Conservation (phyloP, 2,888 invertebrate species). For the Limnephilus rhombicus region DNA sequence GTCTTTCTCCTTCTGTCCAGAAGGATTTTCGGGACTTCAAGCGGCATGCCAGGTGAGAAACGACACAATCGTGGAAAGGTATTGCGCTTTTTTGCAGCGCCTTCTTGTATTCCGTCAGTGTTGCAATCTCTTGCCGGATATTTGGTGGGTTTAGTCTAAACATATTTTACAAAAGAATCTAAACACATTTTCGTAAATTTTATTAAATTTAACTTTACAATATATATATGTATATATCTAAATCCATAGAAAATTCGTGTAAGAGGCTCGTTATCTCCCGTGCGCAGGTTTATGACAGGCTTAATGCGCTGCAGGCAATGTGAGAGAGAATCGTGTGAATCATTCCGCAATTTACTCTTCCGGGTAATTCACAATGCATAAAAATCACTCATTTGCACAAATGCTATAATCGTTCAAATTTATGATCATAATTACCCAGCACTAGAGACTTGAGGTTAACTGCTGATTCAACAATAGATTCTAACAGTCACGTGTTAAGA, state of each 20-base stretch:
- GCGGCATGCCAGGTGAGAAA: no score
- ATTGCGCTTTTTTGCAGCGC: no score
- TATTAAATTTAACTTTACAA: not conserved
- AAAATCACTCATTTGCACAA: not conserved
- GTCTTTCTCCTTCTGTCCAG: no score
- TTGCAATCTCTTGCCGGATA: no score
- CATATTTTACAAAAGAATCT: no score
- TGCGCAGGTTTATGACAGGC: slow-evolving; percentile 26
- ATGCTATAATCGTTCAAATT: not conserved
- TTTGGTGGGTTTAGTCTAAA: no score
- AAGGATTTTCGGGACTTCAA: no score
- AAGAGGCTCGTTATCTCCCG: not conserved
- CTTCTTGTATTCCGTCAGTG: no score
- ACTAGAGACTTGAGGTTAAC: not conserved
- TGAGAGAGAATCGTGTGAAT: slow-evolving; percentile 5
- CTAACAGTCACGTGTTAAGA: not conserved
- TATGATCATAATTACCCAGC: not conserved
- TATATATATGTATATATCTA: not conserved
- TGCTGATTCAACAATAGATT: not conserved
- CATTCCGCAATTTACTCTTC: slow-evolving; percentile 1
- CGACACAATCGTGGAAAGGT: no score
- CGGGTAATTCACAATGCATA: slow-evolving; percentile 5
- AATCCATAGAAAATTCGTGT: not conserved
- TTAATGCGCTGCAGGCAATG: slow-evolving; percentile 37
- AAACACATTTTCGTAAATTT: not conserved